These are phyloP conservation scores for Acronicta leporina DNA, from an alignment of 2,888 invertebrate species.

Conservation along the genomic window DNA sequence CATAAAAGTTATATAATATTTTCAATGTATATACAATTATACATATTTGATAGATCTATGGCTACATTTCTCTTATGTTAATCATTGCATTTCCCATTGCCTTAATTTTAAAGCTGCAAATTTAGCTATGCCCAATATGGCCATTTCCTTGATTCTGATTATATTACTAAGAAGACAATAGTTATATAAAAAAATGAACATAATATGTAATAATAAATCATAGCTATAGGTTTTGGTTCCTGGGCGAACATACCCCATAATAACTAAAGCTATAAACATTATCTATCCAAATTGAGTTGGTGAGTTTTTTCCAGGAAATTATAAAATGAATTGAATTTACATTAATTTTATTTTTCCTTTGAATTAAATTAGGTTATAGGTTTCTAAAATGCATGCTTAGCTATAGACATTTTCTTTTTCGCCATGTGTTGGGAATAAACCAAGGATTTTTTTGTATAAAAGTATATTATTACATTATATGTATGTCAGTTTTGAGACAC, in stretches of 20 bases:
- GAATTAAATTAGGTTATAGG: constrained; percentile 10
- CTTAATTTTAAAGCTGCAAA: constrained; percentile 45
- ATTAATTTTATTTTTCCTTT: neutral
- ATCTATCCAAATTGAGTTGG: neutral
- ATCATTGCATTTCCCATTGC: constrained; percentile 37
- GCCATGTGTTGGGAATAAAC: neutral
- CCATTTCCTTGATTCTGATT: constrained; percentile 25
- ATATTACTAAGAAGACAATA: neutral
- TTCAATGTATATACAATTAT: constrained; percentile 30
- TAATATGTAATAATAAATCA: neutral
- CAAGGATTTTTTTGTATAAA: constrained; percentile 9
- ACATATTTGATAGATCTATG: constrained; percentile 39
- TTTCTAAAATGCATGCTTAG: constrained; percentile 32
- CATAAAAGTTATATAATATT: constrained; percentile 27
- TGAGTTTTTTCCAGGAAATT: neutral
- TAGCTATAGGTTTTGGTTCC: constrained; percentile 18
- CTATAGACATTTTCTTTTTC: neutral
- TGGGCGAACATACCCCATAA: neutral
- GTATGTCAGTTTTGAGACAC: constrained; percentile 6
- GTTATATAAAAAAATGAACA: neutral
- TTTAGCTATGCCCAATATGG: constrained; percentile 21
- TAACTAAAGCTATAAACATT: neutral
- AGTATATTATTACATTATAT: neutral
- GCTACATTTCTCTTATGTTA: constrained; percentile 30
- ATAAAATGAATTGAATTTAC: neutral